Conservation (phyloP, 2,113 vertebrate species). For the Chlorodrepanis virens region DNA sequence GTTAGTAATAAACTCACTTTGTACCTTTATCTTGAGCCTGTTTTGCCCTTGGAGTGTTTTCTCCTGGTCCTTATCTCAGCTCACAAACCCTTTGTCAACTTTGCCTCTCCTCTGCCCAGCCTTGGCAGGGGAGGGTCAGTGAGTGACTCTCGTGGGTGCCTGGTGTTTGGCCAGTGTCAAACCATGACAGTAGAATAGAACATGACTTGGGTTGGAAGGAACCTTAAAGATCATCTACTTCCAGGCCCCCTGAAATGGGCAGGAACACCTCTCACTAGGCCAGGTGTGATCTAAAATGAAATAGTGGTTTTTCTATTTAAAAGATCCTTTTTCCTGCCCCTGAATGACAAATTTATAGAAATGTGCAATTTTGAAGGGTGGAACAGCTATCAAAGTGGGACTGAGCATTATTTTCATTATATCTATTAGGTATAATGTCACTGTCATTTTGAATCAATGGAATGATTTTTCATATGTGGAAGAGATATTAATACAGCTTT, state of each 20-base stretch:
- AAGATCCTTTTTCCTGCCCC: not conserved
- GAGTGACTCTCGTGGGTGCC: accelerated
- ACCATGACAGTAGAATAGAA: not conserved
- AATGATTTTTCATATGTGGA: not conserved
- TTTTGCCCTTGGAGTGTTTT: not conserved
- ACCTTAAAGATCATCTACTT: not conserved
- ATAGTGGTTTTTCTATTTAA: not conserved
- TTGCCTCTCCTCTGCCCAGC: not conserved
- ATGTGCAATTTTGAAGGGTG: not conserved
- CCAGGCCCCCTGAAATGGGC: not conserved
- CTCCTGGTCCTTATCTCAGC: not conserved
- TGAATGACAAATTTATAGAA: not conserved
- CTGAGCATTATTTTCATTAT: not conserved
- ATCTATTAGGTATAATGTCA: not conserved
- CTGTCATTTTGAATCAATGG: not conserved
- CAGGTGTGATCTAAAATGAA: not conserved
- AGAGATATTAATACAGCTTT: not conserved
- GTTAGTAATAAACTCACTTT: not conserved
- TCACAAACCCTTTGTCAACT: accelerated
- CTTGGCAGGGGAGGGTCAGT: not conserved
- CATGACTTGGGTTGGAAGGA: not conserved
- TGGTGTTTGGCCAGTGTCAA: not conserved
- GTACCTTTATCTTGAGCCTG: not conserved
- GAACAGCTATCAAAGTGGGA: not conserved
- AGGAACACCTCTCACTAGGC: not conserved